Evolutionary conservation across 1,140 invertebrate species (phyloP).

Genomic region (Oedothorax gibbosus): DNA sequence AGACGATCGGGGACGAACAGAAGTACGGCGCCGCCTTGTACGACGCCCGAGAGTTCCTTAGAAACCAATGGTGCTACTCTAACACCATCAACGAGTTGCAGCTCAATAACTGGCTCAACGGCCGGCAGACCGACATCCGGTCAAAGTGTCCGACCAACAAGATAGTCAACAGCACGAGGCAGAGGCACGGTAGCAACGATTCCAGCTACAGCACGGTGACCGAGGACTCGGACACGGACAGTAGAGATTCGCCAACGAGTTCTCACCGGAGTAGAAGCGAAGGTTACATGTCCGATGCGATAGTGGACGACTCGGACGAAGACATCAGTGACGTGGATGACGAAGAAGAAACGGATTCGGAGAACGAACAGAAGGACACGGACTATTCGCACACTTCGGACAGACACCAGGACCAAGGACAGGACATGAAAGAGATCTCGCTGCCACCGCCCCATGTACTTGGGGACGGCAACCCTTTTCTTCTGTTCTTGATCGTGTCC

Average conservation of each 20-base stretch:
- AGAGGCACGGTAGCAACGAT: conserved; percentile 43
- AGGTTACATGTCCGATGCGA: conserved; percentile 40
- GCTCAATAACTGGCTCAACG: conserved; percentile 51
- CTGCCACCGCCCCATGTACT: conserved; percentile 88
- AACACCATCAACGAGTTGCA: conserved; percentile 43
- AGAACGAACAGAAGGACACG: neutral
- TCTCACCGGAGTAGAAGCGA: conserved; percentile 25
- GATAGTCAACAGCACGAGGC: neutral
- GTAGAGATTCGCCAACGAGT: neutral
- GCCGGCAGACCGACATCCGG: neutral
- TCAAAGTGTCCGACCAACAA: neutral
- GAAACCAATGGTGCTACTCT: conserved; percentile 45
- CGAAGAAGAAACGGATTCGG: conserved; percentile 20
- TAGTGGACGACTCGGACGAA: neutral
- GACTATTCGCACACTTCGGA: neutral
- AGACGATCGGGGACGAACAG: conserved; percentile 11
- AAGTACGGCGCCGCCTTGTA: conserved; percentile 2
- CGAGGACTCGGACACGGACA: conserved; percentile 2
- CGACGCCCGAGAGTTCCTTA: conserved; percentile 10
- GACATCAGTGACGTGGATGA: conserved; percentile 13
- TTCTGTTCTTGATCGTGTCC: conserved; percentile 95
- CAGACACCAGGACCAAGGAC: conserved; percentile 18
- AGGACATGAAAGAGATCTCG: conserved; percentile 32
- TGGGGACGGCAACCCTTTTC: conserved; percentile 93
- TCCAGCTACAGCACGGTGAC: conserved; percentile 42